A percentile compares a stretch with the other conserved stretches of the same genome.
These are phyloP conservation scores for Lasaia peninsularis DNA, from an alignment of 1,140 invertebrate genomes.

Conservation along the genomic window DNA sequence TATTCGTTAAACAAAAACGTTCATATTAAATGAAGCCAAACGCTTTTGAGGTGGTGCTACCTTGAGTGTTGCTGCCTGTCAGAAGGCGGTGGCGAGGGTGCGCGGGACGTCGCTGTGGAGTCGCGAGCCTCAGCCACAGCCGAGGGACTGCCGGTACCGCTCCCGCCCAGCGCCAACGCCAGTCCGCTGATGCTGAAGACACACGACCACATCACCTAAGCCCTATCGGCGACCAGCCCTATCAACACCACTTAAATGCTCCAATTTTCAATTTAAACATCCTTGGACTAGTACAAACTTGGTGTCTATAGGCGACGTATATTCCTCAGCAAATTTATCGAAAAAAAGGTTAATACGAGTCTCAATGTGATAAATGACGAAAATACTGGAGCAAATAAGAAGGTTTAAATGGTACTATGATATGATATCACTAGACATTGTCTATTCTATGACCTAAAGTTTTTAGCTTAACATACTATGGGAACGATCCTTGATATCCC, in stretches of 20 bases:
- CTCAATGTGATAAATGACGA: slow-evolving; percentile 20
- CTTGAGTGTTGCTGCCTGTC: slow-evolving; percentile 66
- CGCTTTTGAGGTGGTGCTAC: slow-evolving; percentile 70
- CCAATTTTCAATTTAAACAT: slow-evolving; percentile 32
- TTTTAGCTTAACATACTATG: slow-evolving; percentile 18
- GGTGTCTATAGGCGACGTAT: neutral
- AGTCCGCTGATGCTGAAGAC: slow-evolving; percentile 77
- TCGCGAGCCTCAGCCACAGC: slow-evolving; percentile 46
- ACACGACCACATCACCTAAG: slow-evolving; percentile 71
- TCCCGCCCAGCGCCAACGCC: slow-evolving; percentile 72
- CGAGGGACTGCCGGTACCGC: slow-evolving; percentile 60
- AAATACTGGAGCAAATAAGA: slow-evolving; percentile 64
- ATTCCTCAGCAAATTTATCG: neutral
- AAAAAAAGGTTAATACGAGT: too few relatives aligned
- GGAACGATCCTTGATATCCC: slow-evolving; percentile 36
- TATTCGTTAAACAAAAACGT: slow-evolving; percentile 44
- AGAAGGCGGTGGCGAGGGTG: slow-evolving; percentile 58
- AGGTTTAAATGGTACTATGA: slow-evolving; percentile 44
- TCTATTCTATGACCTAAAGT: slow-evolving; percentile 10
- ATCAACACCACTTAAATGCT: slow-evolving; percentile 54
- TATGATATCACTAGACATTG: slow-evolving; percentile 32
- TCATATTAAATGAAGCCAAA: slow-evolving; percentile 59
- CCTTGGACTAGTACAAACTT: too few relatives aligned
- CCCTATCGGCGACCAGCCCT: slow-evolving; percentile 51
- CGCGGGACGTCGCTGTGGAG: slow-evolving; percentile 58